A percentile compares a stretch with the other conserved stretches of the same genome.
phyloP scores from a whole-genome alignment of 2,888 invertebrate species.

The Machimus atricapillus region DNA sequence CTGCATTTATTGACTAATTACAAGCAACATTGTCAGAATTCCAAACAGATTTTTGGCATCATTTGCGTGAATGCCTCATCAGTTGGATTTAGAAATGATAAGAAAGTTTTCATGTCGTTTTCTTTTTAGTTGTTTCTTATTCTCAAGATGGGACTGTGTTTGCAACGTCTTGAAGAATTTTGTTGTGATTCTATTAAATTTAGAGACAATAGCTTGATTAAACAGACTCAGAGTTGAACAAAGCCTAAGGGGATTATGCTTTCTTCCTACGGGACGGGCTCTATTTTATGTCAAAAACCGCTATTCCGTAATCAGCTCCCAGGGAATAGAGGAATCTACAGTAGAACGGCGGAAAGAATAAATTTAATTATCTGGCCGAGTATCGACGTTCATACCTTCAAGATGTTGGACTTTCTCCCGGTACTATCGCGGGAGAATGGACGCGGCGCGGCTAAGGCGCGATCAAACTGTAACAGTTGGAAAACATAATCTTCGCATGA shows the following conservation, averaged over 20 bases:
- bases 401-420: not conserved
- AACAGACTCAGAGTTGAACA: not conserved
- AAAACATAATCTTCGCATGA: slow-evolving; percentile 1
- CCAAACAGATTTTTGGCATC: not conserved
- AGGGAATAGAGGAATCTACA: not conserved
- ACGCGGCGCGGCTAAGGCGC: not conserved
- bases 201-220: not conserved
- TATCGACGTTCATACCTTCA: not conserved
- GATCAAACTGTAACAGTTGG: not conserved
- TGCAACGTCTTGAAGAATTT: not conserved
- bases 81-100: not conserved
- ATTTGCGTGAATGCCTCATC: not conserved
- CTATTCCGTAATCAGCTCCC: not conserved
- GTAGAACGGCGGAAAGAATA: not conserved
- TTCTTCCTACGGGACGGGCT: not conserved
- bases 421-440: not conserved
- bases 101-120: not conserved
- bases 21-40: not conserved
- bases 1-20: not conserved
- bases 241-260: not conserved
- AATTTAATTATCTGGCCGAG: not conserved
- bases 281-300: not conserved
- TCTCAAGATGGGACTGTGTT: not conserved
- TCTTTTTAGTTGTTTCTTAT: not conserved
- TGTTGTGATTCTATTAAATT: not conserved